Evolutionary conservation across 2,888 invertebrate genomes (phyloP).

Genomic region (Boloria selene): DNA sequence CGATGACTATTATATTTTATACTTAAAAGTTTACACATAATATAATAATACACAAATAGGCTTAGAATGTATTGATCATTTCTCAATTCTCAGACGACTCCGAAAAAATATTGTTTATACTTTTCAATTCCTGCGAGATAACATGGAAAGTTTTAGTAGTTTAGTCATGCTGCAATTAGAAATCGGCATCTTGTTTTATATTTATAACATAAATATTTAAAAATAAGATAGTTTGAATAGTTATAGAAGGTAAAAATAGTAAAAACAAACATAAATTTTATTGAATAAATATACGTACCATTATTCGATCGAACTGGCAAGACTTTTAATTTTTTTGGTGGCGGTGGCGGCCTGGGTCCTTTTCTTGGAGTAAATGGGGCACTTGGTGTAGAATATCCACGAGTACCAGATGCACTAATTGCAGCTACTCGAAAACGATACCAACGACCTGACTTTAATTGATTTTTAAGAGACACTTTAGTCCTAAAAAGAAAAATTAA

Average conservation of each 20-base stretch:
- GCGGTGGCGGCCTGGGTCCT: slow-evolving; percentile 83
- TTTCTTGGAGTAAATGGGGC: slow-evolving; percentile 81
- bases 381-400: slow-evolving; percentile 86
- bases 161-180: too few species aligned
- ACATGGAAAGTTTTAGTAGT: too few species aligned
- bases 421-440: slow-evolving; percentile 91
- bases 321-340: slow-evolving; percentile 84
- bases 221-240: too few species aligned
- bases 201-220: too few species aligned
- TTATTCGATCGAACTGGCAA: slow-evolving; percentile 69
- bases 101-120: too few species aligned
- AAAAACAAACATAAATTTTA: too few species aligned
- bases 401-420: slow-evolving; percentile 86
- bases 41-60: background rate
- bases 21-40: too few species aligned
- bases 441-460: slow-evolving; percentile 87
- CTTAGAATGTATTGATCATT: too few species aligned
- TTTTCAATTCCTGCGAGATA: too few species aligned
- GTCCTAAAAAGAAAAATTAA: slow-evolving; percentile 55
- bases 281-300: slow-evolving; percentile 49
- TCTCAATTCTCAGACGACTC: too few species aligned
- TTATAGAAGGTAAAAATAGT: too few species aligned
- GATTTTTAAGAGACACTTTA: slow-evolving; percentile 77
- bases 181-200: too few species aligned
- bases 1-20: background rate